Base-by-base conservation (phyloP, 2,888 invertebrate genomes). In the Myathropa florea region DNA sequence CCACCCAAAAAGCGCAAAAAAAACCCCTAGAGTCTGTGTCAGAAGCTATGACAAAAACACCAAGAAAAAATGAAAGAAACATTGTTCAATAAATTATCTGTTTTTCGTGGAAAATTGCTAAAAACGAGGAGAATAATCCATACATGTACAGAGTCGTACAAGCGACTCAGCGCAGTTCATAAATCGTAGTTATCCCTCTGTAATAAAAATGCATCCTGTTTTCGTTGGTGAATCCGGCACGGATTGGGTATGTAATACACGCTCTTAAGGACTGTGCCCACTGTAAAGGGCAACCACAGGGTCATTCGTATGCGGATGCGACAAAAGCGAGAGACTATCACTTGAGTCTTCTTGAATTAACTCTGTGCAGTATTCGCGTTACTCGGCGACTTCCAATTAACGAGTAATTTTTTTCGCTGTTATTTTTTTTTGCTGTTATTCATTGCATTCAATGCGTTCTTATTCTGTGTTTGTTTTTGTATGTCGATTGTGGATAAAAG, bases 171-270 rank as follows among this genome's bases (percentile, higher is more conserved):
- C 53, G 65, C 46, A 28, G 55, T 67, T 67, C 67, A 68, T 68
- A 68, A 68, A 68, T 68, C 55, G 33, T 57, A 68, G 57, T 68
- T 68, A 57, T 68, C 57, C 33, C 23, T 36, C 23, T 6, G 33
- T 57, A 68, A 68, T 68, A 68, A 68, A 68, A 68, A 30, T 67
- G 28, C 12, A 67, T 33, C n/a, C 30, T 30, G 55, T 67, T 67
- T 23, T 23, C 46, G 28, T 12, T 65, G 28, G 26, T 24, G 46
- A 21, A 28, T 28, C 53, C 21, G 28, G 65, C 18, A 28, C 18
- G 46, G 53, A 67, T 67, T 46, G 53, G 28, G 28, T 10, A 46
- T 53, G 21, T 65, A 18, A 3, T 46, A 30, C 28, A 46, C 12
- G 67, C 30, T 67, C 28, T 65, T 46, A 53, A 28, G 53, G 67